Evolutionary conservation across 2,888 invertebrate species (phyloP), one percentile per base, ranked within the genome.

Genomic region (Nomada ruficornis): DNA sequence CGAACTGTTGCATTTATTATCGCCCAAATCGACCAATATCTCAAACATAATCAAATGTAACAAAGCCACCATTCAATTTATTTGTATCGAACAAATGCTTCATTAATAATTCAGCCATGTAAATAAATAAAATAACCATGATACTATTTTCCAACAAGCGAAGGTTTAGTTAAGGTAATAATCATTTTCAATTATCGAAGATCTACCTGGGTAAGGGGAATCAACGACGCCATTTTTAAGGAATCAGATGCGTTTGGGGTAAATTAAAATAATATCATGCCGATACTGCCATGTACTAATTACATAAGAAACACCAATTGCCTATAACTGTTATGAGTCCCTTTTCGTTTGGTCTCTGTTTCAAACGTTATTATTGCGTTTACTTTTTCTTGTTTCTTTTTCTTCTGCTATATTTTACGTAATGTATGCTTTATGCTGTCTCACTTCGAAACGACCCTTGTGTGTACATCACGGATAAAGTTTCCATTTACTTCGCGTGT

Each of bases 241-340:
- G 23, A 65, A 29, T 59, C 63, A 29, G 69, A 77, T 20, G 47
- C 15, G 20, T 26, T 60, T 55, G 60, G 70, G 9, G 47, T 72
- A 76, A 86, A 80, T 71, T 75, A 80, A 90, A 85, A 80, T 57
- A 70, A 89, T 93, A 92, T 92, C 90, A 91, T 85, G 87, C 90
- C 87, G 85, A 92, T 91, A 92, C 93, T 93, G 92, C 92, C 92
- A 93, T 91, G 88, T 87, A 89, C 20, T 73, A 73, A 65, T n/a
- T 73, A 65, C 57, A 82, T 90, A 91, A 91, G 91, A 63, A 86
- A 87, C 82, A 88, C 83, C 88, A 77, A 88, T 92, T 90, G 89
- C 88, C 88, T 91, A 91, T 86, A 78, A 57, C 62, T 62, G 36
- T 79, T 26, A 36, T 71, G 15, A 65, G 11, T 36, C 59, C 29